Base-by-base conservation (phyloP, 2,888 invertebrate species). In the Strigamia crassipes region DNA sequence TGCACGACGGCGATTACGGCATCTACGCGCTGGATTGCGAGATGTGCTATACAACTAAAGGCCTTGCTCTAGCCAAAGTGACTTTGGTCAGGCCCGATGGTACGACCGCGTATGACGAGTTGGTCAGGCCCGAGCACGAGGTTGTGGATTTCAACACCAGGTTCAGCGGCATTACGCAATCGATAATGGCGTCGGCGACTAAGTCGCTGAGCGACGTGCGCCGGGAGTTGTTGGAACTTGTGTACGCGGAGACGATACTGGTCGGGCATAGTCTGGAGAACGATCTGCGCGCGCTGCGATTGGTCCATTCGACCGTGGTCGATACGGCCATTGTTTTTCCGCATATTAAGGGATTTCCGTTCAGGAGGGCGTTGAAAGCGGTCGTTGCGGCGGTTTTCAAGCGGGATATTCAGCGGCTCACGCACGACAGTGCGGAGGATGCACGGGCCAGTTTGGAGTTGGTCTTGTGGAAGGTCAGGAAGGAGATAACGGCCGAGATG, bases 221-320 rank as follows among this genome's bases (percentile, higher is more conserved):
- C 61, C 83, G 82, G 6, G 84, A 83, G 27, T 78, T 86, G 15
- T 73, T 85, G 81, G 77, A 81, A 12, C 79, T 84, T 15, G 91
- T 97, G 83, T 91, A 91, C 83, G 92, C 92, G 9, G 92, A 95
- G 83, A 95, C 89, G 13, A 90, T 90, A 51, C 85, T 90, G 6
- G 86, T 90, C 13, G 89, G 89, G 5, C 89, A 89, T 85, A 88
- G 88, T 83, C 85, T 89, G 77, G 89, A 89, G 83, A 88, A 88
- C 85, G 89, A 89, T 85, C 85, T 89, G n/a, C 84, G 86, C 4
- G 87, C 87, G 2, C 85, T 89, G n/a, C 88, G 88, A 86, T 86
- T 89, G 8, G 34, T 85, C 1, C 86, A 86, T 82, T 51, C 78
- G 3, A 83, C 46, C 10, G 83, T 86, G 0, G 83, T 89, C 12